Conservation (phyloP, 1,140 invertebrate genomes). For the Pseudomyrmex pallidus region DNA sequence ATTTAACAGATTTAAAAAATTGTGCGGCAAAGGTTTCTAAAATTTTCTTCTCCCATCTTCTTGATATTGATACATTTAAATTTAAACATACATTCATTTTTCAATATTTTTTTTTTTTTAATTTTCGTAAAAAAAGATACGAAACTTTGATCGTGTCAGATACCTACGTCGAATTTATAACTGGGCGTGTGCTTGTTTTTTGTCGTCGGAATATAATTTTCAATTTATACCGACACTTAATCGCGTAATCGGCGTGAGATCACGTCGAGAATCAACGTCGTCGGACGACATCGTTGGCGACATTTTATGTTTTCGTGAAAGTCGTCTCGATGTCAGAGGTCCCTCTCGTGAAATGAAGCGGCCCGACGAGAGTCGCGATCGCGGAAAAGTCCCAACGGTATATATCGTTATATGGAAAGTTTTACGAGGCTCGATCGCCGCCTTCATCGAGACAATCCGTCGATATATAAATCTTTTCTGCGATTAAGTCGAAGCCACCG, state of each 20-base stretch:
- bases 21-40: no score
- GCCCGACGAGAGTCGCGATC: neutral
- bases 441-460: slow-evolving; percentile 1
- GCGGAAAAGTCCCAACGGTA: slow-evolving; percentile 17
- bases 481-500: slow-evolving; percentile 32
- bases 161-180: no score
- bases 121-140: no score
- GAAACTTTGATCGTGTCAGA: no score
- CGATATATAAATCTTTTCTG: slow-evolving; percentile 34
- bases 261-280: neutral
- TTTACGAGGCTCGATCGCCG: neutral
- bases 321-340: slow-evolving; percentile 4
- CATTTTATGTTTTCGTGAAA: slow-evolving; percentile 48
- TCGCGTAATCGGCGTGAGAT: neutral
- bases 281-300: slow-evolving; percentile 7
- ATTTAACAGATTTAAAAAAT: no score
- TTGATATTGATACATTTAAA: no score
- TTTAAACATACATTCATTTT: no score
- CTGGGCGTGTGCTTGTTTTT: no score
- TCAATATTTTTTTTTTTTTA: no score
- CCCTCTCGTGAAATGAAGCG: slow-evolving; percentile 2
- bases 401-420: slow-evolving; percentile 42
- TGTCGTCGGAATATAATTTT: neutral
- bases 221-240: neutral
- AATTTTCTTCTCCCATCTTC: no score